These are phyloP conservation scores for Butastur rufipennis DNA, from an alignment of 2,113 vertebrate genomes.

Conservation along the genomic window DNA sequence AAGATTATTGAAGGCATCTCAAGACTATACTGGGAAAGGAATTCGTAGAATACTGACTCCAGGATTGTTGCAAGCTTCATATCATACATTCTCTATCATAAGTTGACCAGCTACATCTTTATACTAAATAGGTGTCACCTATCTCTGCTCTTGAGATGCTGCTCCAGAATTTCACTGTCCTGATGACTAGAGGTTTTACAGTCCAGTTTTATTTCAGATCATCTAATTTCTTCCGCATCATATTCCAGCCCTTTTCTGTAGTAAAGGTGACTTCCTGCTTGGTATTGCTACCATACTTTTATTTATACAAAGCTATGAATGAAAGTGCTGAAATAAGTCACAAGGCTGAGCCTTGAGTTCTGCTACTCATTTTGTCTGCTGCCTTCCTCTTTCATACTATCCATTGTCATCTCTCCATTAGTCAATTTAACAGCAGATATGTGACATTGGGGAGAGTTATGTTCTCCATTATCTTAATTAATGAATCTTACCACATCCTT, in stretches of 20 bases:
- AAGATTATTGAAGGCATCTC: not conserved
- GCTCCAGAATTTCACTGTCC: not conserved
- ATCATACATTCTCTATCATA: not conserved
- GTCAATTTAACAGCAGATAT: not conserved
- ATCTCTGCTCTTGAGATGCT: not conserved
- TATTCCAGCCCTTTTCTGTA: not conserved
- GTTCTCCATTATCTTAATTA: not conserved
- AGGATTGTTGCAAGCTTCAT: not conserved
- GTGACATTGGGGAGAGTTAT: not conserved
- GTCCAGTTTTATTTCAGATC: not conserved
- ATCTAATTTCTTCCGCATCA: not conserved
- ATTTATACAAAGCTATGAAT: not conserved
- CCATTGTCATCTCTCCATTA: not conserved
- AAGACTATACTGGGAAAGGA: not conserved
- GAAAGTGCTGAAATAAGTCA: not conserved
- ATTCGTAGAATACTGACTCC: not conserved
- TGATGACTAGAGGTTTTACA: not conserved
- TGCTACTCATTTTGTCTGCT: not conserved
- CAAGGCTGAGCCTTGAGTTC: not conserved
- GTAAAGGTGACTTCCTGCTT: not conserved
- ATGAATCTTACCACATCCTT: not conserved
- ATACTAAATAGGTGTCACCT: not conserved
- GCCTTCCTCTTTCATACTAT: not conserved
- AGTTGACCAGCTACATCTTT: not conserved
- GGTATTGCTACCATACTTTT: not conserved